A percentile compares a stretch with the other conserved stretches of the same genome.
These are phyloP conservation scores for Telmatochromis sp. DNA, from an alignment of 2,113 vertebrate species.

Conservation along the genomic window DNA sequence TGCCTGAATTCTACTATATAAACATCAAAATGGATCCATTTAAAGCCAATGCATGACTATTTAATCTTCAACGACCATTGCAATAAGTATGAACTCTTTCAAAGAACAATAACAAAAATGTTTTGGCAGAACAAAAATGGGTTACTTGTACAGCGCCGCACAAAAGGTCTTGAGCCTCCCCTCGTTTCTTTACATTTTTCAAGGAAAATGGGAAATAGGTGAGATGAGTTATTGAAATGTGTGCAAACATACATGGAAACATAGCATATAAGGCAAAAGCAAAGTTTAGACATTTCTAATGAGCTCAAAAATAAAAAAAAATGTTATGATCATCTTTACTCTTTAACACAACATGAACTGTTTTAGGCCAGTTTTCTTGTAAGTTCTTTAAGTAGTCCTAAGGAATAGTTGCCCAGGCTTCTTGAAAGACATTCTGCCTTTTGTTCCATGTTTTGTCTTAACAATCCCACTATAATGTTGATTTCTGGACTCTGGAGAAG, in stretches of 20 bases:
- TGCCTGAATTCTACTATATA: neutral
- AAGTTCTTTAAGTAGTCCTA: neutral
- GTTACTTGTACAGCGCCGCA: neutral
- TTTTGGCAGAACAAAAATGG: neutral
- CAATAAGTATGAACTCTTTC: neutral
- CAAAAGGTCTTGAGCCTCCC: neutral
- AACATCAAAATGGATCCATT: neutral
- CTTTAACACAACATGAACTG: neutral
- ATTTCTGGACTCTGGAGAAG: neutral
- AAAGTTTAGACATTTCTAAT: neutral
- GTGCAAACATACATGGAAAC: neutral
- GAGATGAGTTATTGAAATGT: neutral
- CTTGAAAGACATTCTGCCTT: neutral
- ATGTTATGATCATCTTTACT: neutral
- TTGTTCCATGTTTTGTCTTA: neutral
- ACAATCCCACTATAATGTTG: neutral
- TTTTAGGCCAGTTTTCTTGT: neutral
- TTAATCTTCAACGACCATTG: neutral
- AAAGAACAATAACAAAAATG: neutral
- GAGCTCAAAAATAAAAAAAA: neutral
- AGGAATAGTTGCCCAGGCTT: neutral
- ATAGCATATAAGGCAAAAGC: neutral
- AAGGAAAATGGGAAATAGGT: neutral
- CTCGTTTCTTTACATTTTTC: neutral
- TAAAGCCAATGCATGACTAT: rapidly evolving